phyloP scores from a whole-genome alignment of 2,113 vertebrate genomes.

The Porphyrio hochstetteri region DNA sequence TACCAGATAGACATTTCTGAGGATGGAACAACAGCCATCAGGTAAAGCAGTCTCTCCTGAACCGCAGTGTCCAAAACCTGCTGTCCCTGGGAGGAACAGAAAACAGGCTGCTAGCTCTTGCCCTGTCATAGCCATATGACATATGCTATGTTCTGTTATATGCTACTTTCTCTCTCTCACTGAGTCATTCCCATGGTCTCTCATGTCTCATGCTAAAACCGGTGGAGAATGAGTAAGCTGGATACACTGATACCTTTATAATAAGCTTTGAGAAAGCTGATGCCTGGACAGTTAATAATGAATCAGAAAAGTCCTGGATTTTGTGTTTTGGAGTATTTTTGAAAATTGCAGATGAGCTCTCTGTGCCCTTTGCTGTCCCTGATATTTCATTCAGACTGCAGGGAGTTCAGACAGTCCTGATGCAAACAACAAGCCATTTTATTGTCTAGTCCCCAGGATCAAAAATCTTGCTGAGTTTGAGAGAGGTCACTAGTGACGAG shows the following conservation, averaged over 20 bases:
- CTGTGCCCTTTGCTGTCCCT: neutral
- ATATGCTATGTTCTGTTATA: no score
- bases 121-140: no score
- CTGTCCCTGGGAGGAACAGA: neutral
- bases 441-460: neutral
- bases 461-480: neutral
- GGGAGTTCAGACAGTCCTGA: neutral
- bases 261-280: neutral
- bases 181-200: neutral
- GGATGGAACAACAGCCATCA: neutral
- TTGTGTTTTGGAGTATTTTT: neutral
- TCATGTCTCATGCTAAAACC: accelerated
- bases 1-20: neutral
- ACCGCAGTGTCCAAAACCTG: neutral
- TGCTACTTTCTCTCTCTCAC: neutral
- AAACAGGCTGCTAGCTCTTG: neutral
- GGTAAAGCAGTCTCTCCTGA: neutral
- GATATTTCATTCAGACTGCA: neutral
- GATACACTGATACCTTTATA: neutral
- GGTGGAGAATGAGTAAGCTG: neutral
- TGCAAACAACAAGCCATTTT: neutral
- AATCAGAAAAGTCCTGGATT: neutral
- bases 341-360: neutral
- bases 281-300: neutral
- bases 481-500: neutral